Evolutionary conservation across 2,797 vertebrate genomes (phyloP), one percentile per base, ranked within the genome.

Genomic region (Betta splendens): DNA sequence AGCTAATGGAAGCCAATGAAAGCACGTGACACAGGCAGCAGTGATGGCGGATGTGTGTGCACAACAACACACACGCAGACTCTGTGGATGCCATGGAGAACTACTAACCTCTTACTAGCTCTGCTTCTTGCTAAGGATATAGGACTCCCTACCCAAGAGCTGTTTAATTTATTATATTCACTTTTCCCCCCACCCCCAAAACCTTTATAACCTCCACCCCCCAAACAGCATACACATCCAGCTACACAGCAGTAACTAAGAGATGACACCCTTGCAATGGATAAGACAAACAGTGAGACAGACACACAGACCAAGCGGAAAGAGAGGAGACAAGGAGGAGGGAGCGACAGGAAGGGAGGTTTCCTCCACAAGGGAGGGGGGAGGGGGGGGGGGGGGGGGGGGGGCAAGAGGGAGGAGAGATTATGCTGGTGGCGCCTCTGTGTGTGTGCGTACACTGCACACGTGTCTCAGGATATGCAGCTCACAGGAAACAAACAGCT

Each of bases 261-360:
- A 75, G 75, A 89, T 86, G 87, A 89, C 76, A 86, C 70, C 83
- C 76, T 71, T 48, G 53, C 89, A 85, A 86, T 67, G 70, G 69
- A 73, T 69, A 64, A 83, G 72, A 69, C 72, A 84, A 72, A 85
- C 67, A 81, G 45, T 46, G 49, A 68, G 58, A 29, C 20, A 68
- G 32, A 29, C 22, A 54, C 18, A 39, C 48, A 56, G 70, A 32
- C 60, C 40, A 70, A 73, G 75, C 83, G 87, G 89, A 91, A 89
- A 80, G 83, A 89, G 83, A 73, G 79, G 85, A 91, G 90, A 90
- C 87, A 22, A 77, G 86, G 84, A 82, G 85, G 83, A 79, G 85
- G 87, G 84, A 80, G 81, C 79, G 85, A 87, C 90, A 90, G 91
- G 91, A 92, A 92, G 91, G 88, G 89, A 89, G 89, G 85, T 81